A percentile compares a stretch with the other conserved stretches of the same genome.
Conservation (phyloP, 2,113 vertebrate species). For the Nymphicus hollandicus region DNA sequence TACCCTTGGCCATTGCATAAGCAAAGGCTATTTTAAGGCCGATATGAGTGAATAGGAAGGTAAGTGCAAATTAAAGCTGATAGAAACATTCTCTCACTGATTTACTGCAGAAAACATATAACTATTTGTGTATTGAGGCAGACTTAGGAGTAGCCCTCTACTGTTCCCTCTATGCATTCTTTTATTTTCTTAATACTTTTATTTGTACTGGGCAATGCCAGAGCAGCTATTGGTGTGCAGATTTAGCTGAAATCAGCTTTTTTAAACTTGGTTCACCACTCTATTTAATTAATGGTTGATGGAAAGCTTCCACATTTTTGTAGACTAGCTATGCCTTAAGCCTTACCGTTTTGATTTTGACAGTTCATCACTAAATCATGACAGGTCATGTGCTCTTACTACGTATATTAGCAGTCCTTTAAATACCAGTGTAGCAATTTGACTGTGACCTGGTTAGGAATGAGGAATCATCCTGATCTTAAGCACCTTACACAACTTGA, state of each 20-base stretch:
- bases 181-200: neutral
- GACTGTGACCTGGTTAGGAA: neutral
- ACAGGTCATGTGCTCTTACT: neutral
- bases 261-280: neutral
- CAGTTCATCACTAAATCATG: neutral
- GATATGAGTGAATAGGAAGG: neutral
- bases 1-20: neutral
- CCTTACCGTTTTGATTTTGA: neutral
- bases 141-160: neutral
- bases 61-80: neutral
- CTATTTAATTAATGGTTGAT: neutral
- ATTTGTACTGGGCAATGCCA: neutral
- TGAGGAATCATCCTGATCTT: neutral
- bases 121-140: neutral
- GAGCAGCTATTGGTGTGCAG: neutral
- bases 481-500: neutral
- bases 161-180: neutral
- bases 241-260: constrained; percentile 8
- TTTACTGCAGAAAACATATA: neutral
- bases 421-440: neutral
- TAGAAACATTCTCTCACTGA: neutral
- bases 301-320: neutral
- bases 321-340: neutral
- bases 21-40: neutral
- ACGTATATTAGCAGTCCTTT: neutral